Conservation (phyloP, 2,797 vertebrate species). For the Meriones psammophilus region DNA sequence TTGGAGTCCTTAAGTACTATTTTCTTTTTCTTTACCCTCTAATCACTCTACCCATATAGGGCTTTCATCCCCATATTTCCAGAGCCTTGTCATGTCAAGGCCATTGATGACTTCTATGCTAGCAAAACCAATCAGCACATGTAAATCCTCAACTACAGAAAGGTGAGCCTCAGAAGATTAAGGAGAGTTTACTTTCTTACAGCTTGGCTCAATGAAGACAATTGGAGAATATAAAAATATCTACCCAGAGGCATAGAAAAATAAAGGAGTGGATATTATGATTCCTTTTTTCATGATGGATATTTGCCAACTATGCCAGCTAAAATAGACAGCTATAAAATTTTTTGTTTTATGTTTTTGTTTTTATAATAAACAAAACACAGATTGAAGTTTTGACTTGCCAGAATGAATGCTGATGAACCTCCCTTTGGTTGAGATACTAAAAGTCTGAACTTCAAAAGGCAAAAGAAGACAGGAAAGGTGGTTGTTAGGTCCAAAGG, state of each 20-base stretch:
- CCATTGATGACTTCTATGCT: background rate
- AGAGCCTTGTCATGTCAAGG: background rate
- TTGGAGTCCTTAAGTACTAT: background rate
- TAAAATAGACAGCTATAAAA: background rate
- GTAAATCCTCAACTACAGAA: background rate
- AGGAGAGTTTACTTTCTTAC: slow-evolving; percentile 12
- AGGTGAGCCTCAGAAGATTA: background rate
- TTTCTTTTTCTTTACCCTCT: background rate
- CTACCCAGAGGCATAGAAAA: slow-evolving; percentile 2
- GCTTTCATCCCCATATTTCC: background rate
- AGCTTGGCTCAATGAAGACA: background rate
- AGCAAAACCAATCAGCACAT: background rate
- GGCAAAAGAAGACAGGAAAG: background rate
- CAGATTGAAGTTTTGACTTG: background rate
- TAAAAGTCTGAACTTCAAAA: slow-evolving; percentile 16
- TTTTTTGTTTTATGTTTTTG: background rate
- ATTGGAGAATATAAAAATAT: slow-evolving; percentile 42
- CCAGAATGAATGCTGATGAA: background rate
- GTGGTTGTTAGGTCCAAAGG: background rate
- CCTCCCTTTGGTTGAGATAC: background rate
- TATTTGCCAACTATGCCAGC: background rate
- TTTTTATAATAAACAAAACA: background rate
- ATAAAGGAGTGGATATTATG: background rate
- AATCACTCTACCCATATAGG: background rate
- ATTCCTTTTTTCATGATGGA: background rate